A percentile compares a stretch with the other conserved stretches of the same genome.
These are phyloP conservation scores for Deilephila porcellus DNA, from an alignment of 2,888 invertebrate genomes.

Conservation along the genomic window DNA sequence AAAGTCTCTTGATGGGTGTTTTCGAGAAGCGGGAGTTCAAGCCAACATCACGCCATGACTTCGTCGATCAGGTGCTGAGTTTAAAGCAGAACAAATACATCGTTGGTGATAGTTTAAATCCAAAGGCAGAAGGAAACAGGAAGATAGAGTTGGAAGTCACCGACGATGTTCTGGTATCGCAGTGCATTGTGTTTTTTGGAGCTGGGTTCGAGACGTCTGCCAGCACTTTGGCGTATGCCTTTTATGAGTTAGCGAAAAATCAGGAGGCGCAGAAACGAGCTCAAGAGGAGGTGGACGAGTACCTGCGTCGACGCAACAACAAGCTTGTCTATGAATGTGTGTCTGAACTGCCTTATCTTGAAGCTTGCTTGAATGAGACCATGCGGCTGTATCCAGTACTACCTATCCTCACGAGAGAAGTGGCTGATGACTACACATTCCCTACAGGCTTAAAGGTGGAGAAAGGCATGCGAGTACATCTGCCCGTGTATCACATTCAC, in stretches of 20 bases:
- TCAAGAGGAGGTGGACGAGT: conserved; percentile 56
- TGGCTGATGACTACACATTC: conserved; percentile 57
- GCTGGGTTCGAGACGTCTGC: conserved; percentile 65
- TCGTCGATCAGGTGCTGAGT: conserved; percentile 57
- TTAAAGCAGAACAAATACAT: conserved; percentile 53
- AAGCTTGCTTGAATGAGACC: conserved; percentile 57
- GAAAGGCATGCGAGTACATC: conserved; percentile 54
- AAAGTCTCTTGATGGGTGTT: conserved; percentile 47
- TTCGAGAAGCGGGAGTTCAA: conserved; percentile 50
- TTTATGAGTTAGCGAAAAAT: conserved; percentile 60
- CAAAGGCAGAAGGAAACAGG: conserved; percentile 43
- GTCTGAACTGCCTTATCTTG: conserved; percentile 54
- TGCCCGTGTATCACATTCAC: conserved; percentile 60
- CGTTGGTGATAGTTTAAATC: conserved; percentile 52
- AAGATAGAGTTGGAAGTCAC: conserved; percentile 53
- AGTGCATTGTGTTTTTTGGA: conserved; percentile 77
- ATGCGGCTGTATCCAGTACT: conserved; percentile 57
- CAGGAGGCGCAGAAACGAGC: conserved; percentile 48
- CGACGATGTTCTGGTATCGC: conserved; percentile 73
- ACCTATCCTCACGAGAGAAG: conserved; percentile 51
- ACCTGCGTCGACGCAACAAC: conserved; percentile 45
- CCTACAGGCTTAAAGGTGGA: conserved; percentile 57
- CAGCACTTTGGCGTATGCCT: conserved; percentile 48
- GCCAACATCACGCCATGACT: conserved; percentile 53
- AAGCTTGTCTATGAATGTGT: conserved; percentile 55